Evolutionary conservation across 2,113 vertebrate species (phyloP).

Genomic region (Paracanthobrama guichenoti): DNA sequence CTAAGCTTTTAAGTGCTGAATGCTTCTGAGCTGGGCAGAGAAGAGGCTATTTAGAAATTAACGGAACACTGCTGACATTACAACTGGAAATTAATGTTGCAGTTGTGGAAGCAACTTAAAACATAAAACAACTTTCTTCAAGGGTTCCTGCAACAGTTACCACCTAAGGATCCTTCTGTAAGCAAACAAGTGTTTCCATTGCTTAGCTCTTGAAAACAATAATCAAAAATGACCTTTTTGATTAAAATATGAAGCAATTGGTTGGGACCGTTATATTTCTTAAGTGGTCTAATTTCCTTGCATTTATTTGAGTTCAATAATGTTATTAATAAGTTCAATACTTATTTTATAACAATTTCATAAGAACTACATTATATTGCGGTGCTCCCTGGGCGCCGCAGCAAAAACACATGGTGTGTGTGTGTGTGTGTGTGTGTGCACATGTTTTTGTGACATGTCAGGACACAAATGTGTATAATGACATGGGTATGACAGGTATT

Average conservation of each 20-base stretch:
- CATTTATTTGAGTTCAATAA: neutral
- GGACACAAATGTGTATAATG: too few species aligned
- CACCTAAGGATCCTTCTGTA: neutral
- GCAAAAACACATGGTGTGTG: too few species aligned
- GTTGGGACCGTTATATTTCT: neutral
- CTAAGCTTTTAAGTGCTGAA: neutral
- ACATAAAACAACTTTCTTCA: neutral
- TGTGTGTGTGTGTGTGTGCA: too few species aligned
- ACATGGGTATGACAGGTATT: too few species aligned
- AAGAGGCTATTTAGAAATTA: neutral
- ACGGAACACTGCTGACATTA: neutral
- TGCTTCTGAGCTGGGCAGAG: neutral
- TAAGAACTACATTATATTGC: neutral
- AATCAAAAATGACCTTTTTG: neutral
- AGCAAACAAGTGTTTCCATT: neutral
- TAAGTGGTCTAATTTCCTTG: neutral
- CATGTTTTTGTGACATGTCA: too few species aligned
- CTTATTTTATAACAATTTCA: neutral
- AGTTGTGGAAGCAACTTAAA: neutral
- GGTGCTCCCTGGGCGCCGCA: too few species aligned
- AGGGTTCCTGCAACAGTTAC: neutral
- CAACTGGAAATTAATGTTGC: neutral
- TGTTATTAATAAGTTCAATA: neutral
- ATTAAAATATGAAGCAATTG: neutral
- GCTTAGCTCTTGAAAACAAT: neutral